Evolutionary conservation across 2,888 invertebrate genomes (phyloP).

Genomic region (Lasius platythorax): DNA sequence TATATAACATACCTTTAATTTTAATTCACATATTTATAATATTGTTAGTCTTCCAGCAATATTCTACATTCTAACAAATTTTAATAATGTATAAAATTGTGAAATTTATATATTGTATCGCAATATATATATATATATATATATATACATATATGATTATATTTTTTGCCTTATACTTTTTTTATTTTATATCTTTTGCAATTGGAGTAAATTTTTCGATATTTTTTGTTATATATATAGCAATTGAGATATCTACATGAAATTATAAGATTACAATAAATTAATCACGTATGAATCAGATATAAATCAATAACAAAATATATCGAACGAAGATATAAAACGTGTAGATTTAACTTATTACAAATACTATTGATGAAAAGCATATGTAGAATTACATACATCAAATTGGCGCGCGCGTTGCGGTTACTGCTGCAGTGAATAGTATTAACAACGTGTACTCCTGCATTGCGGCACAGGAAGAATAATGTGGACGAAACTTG

Average conservation of each 20-base stretch:
- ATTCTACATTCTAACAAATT: no score
- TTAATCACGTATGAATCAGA: background rate
- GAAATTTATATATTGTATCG: no score
- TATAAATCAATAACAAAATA: background rate
- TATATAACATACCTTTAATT: no score
- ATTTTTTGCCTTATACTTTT: background rate
- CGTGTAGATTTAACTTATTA: background rate
- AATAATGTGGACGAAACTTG: conserved; percentile 15
- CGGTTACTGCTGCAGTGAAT: conserved; percentile 10
- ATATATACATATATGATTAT: no score
- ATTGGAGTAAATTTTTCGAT: background rate
- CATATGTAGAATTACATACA: background rate
- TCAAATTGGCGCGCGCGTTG: background rate
- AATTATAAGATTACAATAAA: background rate
- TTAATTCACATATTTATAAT: no score
- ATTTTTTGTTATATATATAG: background rate
- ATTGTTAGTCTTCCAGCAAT: no score
- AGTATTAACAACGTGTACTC: conserved; percentile 51
- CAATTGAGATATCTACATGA: background rate
- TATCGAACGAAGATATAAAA: background rate
- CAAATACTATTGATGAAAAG: background rate
- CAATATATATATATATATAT: no score
- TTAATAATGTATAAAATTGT: no score
- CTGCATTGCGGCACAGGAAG: conserved; percentile 69
- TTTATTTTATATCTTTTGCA: background rate